Conservation (phyloP, 2,113 vertebrate species). For the Pantherophis guttatus region DNA sequence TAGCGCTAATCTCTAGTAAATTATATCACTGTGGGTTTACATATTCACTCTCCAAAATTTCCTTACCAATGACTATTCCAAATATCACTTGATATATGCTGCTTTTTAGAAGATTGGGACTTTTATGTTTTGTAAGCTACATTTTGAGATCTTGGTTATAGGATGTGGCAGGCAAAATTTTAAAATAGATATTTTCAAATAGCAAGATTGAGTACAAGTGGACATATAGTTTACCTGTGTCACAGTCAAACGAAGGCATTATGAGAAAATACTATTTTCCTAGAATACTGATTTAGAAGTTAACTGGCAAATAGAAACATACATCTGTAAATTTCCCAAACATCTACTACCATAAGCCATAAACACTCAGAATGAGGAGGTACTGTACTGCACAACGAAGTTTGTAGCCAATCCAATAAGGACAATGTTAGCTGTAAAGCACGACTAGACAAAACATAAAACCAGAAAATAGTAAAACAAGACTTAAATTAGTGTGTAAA, state of each 20-base stretch:
- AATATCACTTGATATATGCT: neutral
- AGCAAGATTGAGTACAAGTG: neutral
- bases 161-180: neutral
- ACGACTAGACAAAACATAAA: neutral
- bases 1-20: neutral
- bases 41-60: neutral
- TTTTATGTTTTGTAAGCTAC: neutral
- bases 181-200: neutral
- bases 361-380: neutral
- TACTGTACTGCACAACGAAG: neutral
- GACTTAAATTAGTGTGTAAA: neutral
- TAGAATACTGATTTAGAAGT: neutral
- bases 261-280: neutral
- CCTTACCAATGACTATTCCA: neutral
- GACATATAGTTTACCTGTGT: neutral
- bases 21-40: neutral
- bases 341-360: neutral
- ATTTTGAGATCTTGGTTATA: neutral
- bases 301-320: neutral
- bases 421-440: neutral
- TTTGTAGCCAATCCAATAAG: neutral
- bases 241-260: neutral
- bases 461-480: neutral
- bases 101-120: neutral
- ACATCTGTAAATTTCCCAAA: neutral